Conservation (phyloP, 2,113 vertebrate species). For the Oxygymnocypris stewartii region DNA sequence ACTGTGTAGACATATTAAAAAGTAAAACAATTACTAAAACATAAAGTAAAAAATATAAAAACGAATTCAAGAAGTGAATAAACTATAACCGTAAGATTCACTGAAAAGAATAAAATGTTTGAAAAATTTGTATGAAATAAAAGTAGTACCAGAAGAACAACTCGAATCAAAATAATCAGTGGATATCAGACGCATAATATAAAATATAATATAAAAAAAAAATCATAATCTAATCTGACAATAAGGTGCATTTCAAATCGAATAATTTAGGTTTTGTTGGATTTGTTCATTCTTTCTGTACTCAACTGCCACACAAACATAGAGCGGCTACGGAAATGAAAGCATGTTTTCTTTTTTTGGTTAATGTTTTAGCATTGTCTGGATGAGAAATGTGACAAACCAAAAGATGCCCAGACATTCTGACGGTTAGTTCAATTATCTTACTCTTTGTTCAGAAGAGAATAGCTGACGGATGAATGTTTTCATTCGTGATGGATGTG, state of each 20-base stretch:
- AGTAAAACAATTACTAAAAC: no score
- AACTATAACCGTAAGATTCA: no score
- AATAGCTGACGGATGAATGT: background rate
- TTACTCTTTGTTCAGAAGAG: no score
- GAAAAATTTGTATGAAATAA: background rate
- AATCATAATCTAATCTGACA: background rate
- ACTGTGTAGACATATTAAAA: no score
- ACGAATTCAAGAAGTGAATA: no score
- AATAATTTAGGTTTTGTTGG: background rate
- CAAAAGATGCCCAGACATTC: background rate
- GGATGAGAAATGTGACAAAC: background rate
- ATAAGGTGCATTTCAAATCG: background rate
- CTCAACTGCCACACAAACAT: background rate
- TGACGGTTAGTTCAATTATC: background rate
- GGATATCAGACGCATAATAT: background rate
- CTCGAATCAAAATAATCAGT: background rate
- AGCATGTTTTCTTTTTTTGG: background rate
- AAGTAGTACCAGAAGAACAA: background rate
- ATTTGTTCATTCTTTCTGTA: background rate
- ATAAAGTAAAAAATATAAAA: no score
- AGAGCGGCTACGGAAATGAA: background rate
- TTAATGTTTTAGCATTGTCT: background rate
- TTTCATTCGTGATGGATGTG: background rate
- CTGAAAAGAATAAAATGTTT: no score
- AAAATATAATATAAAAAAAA: no score